Evolutionary conservation across 2,797 vertebrate genomes (phyloP), one percentile per base, ranked within the genome.

Genomic region (Siniperca scherzeri): DNA sequence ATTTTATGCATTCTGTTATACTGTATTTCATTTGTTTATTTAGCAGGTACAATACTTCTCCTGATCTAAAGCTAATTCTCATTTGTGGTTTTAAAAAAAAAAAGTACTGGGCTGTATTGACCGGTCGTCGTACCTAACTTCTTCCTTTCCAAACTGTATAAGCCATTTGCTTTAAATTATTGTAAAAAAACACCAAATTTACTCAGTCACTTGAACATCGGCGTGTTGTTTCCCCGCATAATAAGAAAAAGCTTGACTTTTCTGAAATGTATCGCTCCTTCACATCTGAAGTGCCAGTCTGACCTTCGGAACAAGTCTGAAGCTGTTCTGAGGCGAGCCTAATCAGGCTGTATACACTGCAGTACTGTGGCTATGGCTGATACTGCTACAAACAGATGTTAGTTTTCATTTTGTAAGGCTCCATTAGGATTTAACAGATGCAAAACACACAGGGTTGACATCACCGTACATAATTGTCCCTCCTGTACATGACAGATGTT

Each of bases 401-500:
- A 22, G 19, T 30, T 81, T 89, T 88, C 50, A 69, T 90, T 90
- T 86, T 73, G 53, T 75, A 42, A 71, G 60, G 67, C 79, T 79
- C 84, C 70, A 46, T 91, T 74, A 87, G 89, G 81, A 87, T 72
- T 74, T 70, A 83, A 85, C 91, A 91, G 85, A 89, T 90, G 90
- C 87, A 86, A 84, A 89, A 75, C 88, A 81, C 66, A 88, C 84
- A 73, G 78, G 80, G 75, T 70, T 90, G 79, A 89, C 87, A 86
- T 89, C 90, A 84, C 66, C 19, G 53, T 64, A 78, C 73, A 83
- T 89, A 90, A 89, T 88, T 87, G 86, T 81, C 77, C 85, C 87
- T 86, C 86, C 87, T 88, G 79, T 85, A 85, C 68, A 40, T 81
- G 83, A 88, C 91, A 93, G 88, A 92, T 94, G 90, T 91, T 92